Evolutionary conservation across 2,888 invertebrate species (phyloP), one percentile per base, ranked within the genome.

Genomic region (Pristionchus japonicus): DNA sequence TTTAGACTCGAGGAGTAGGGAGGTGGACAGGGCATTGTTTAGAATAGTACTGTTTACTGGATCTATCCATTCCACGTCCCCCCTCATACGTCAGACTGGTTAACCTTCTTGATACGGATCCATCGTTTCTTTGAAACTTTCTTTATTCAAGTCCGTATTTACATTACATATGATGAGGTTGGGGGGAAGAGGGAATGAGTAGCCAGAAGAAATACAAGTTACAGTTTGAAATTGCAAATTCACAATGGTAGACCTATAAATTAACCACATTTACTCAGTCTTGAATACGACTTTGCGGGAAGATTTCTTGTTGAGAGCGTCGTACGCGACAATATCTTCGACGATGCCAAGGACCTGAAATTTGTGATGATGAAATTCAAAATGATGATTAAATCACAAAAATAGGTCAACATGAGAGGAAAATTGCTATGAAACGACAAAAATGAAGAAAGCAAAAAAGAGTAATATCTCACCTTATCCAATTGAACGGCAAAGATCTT

Each of bases 271-370:
- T n/a, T n/a, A n/a, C n/a, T 31, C 31, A 64, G 64, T 70, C 43
- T 34, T 77, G 77, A 77, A 77, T 0, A 17, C 27, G 77, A 77
- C 17, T 27, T 43, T 77, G 23, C 34, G 40, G 43, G 31, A 23
- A 1, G 43, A 43, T 77, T 77, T 43, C 43, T 47, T 77, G 77
- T 77, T 77, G 43, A 77, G 77, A 1, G 20, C 17, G n/a, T 77
- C 77, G 77, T 77, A 77, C 11, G 40, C n/a, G 77, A 43, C 40
- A 27, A 77, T 77, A 27, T 77, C 77, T 15, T 77, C 77, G 77
- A 77, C 13, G 13, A 27, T 27, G 43, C 77, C 77, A 15, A 77
- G 13, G 43, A 77, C 43, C 77, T 77, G 37, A 27, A 43, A 43
- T 47, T 37, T 17, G 20, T n/a, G n/a, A 27, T 70, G 17, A 47